Base-by-base conservation (phyloP, 1,140 invertebrate genomes). In the Cataglyphis hispanica region DNA sequence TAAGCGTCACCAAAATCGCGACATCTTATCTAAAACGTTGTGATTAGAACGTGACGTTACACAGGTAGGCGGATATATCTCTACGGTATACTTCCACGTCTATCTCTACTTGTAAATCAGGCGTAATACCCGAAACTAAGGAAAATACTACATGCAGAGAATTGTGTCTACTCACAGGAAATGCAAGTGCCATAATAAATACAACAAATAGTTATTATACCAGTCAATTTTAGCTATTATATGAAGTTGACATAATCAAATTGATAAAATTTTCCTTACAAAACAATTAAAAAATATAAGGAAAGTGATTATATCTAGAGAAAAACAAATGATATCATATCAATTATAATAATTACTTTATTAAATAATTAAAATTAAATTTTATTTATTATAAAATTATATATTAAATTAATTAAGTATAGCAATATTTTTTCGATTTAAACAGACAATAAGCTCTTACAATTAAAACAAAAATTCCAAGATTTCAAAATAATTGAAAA, bases 41-140 rank as follows among this genome's bases (percentile, higher is more conserved):
- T 74, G 70, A 81, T 46, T 67, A 80, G 70, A 60, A 53, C 31
- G 40, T 75, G 43, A 27, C 78, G 53, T 64, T 89, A 78, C 58
- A 61, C 13, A 81, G 31, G 86, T 70, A 81, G 70, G 84, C 46
- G 60, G 87, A 77, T 86, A 58, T 77, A 74, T 88, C 22, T 87
- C 78, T 80, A 87, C 86, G 34, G 37, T 86, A 50, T 50, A 90
- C 80, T 86, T 84, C 56, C 76, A 88, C 84, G 70, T 83, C 70
- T 76, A 90, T 53, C 88, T 90, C 88, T 90, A 91, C 89, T 87
- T 69, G 80, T 72, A 89, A 91, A 86, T 88, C 89, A 87, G 90
- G 87, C 80, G 74, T 84, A 80, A 91, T 74, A 78, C 64, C 72
- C 64, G 85, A 90, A 92, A 92, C 88, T 91, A 92, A 91, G 86